These are phyloP conservation scores for Conopomorpha cramerella DNA, from an alignment of 1,140 invertebrate species.

Conservation along the genomic window DNA sequence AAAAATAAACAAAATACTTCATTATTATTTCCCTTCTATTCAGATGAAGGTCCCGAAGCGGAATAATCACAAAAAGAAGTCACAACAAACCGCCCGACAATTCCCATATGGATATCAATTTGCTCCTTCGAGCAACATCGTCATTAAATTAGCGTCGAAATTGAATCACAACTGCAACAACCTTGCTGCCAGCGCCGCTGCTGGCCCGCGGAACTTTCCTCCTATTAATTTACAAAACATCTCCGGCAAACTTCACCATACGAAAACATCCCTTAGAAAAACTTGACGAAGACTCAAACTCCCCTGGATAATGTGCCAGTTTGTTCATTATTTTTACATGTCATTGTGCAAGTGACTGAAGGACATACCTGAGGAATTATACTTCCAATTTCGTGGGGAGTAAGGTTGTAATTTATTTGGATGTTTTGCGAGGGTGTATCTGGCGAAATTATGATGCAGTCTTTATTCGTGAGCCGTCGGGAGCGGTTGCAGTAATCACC, in stretches of 20 bases:
- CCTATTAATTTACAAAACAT: conserved; percentile 59
- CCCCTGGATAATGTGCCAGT: conserved; percentile 27
- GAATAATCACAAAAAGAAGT: no score
- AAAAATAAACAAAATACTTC: neutral
- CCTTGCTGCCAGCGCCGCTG: conserved; percentile 47
- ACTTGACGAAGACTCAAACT: conserved; percentile 42
- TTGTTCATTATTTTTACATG: conserved; percentile 62
- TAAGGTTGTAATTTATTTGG: conserved; percentile 23
- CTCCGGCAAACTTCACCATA: conserved; percentile 17
- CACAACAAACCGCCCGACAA: neutral
- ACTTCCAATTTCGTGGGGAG: conserved; percentile 21
- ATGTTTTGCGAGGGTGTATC: conserved; percentile 35
- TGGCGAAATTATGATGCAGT: conserved; percentile 61
- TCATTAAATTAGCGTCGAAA: conserved; percentile 60
- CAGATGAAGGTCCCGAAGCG: no score
- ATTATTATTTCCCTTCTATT: neutral
- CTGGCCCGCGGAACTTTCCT: conserved; percentile 55
- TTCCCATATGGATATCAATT: conserved; percentile 48
- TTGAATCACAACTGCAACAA: conserved; percentile 59
- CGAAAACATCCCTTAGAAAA: conserved; percentile 25
- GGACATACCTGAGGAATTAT: conserved; percentile 13
- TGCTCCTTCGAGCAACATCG: conserved; percentile 46
- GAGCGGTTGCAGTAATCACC: conserved; percentile 61
- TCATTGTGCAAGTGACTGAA: conserved; percentile 55
- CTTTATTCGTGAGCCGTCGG: conserved; percentile 60